Percentiles rank a stretch among this genome's conserved stretches.
Conservation (phyloP, 2,113 vertebrate species). For the Microtus oregoni region DNA sequence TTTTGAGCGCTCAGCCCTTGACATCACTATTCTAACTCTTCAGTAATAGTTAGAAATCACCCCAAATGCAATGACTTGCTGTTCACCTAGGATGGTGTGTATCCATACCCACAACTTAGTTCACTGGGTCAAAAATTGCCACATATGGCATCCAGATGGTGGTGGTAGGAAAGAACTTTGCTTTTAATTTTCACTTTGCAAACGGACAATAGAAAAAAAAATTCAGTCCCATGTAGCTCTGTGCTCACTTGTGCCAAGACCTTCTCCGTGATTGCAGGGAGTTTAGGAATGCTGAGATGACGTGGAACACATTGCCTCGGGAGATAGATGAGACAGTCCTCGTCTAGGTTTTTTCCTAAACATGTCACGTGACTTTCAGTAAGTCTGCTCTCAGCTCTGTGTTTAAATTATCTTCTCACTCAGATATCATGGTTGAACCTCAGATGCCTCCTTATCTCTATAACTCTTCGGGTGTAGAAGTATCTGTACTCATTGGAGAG, state of each 20-base stretch:
- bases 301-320: background rate
- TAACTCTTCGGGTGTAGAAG: background rate
- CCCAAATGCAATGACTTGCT: background rate
- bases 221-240: background rate
- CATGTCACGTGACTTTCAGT: background rate
- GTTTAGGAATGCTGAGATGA: background rate
- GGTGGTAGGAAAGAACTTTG: conserved; percentile 23
- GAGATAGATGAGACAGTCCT: background rate
- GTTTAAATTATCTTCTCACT: conserved; percentile 4
- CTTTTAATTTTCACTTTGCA: conserved; percentile 23
- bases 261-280: background rate
- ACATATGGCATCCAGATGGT: conserved; percentile 51
- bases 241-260: background rate
- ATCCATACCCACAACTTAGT: conserved; percentile 22
- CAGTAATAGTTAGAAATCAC: background rate
- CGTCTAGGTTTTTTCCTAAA: background rate
- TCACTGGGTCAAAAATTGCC: conserved; percentile 28
- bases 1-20: background rate
- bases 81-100: background rate
- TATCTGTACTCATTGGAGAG: background rate
- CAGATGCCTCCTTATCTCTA: background rate
- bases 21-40: background rate
- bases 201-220: conserved; percentile 28
- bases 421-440: background rate
- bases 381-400: background rate